These are phyloP conservation scores for Dreissena rostriformis DNA, from an alignment of 1,140 invertebrate genomes.

Conservation along the genomic window DNA sequence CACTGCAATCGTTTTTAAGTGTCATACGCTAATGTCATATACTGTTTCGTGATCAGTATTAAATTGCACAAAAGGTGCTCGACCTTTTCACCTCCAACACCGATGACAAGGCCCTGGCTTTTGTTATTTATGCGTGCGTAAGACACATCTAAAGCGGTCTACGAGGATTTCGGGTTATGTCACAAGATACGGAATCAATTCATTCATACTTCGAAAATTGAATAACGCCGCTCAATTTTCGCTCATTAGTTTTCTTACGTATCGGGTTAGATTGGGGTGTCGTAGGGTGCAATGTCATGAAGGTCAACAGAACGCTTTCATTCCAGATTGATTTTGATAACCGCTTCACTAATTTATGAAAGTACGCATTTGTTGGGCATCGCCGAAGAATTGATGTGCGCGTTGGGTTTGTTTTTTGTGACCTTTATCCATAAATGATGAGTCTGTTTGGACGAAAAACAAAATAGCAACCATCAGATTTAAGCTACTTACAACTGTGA, in stretches of 20 bases:
- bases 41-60: slow-evolving; percentile 40
- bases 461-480: too few species aligned
- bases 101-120: slow-evolving; percentile 36
- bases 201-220: slow-evolving; percentile 31
- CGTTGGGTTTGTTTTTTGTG: too few species aligned
- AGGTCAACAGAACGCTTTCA: too few species aligned
- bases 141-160: slow-evolving; percentile 24
- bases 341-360: too few species aligned
- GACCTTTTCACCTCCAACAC: slow-evolving; percentile 24
- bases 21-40: slow-evolving; percentile 24
- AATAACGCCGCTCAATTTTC: slow-evolving; percentile 50
- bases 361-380: too few species aligned
- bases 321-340: too few species aligned
- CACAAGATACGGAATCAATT: slow-evolving; percentile 34
- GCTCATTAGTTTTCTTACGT: slow-evolving; percentile 14
- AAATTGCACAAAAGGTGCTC: slow-evolving; percentile 46
- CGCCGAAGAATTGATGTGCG: too few species aligned
- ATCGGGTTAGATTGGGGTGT: slow-evolving; percentile 20
- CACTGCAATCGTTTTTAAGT: slow-evolving; percentile 23
- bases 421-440: too few species aligned
- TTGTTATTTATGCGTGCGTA: slow-evolving; percentile 44
- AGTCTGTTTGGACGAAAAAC: too few species aligned
- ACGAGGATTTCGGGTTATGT: slow-evolving; percentile 43
- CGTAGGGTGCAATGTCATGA: slow-evolving; percentile 4
- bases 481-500: too few species aligned